Percentiles rank a stretch among this genome's conserved stretches.
Conservation (phyloP, 2,888 invertebrate species). For the Xestia sexstrigata region DNA sequence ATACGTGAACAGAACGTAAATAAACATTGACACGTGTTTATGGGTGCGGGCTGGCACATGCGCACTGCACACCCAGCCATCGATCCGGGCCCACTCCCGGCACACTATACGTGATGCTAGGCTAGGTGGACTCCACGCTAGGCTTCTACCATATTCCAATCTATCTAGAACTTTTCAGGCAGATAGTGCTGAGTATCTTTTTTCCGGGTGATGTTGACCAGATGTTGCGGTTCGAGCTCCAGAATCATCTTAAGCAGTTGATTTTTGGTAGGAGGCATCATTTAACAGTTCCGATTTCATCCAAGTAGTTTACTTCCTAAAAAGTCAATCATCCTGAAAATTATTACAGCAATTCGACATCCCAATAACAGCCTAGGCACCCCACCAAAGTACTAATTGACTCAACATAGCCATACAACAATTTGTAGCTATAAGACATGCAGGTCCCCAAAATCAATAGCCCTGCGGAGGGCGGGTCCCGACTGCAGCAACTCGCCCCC, state of each 20-base stretch:
- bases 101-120: constrained; percentile 76
- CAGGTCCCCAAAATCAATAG: constrained; percentile 68
- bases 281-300: neutral
- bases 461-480: constrained; percentile 47
- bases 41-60: constrained; percentile 82
- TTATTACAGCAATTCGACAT: neutral
- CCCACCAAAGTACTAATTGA: constrained; percentile 20
- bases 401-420: constrained; percentile 25
- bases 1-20: constrained; percentile 87
- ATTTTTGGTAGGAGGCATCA: neutral
- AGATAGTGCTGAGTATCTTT: neutral
- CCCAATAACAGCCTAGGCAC: neutral
- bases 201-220: neutral
- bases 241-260: neutral
- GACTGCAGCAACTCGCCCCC: constrained; percentile 39
- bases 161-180: constrained; percentile 12
- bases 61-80: constrained; percentile 72
- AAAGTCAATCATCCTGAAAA: neutral
- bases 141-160: constrained; percentile 19
- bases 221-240: neutral
- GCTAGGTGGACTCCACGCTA: constrained; percentile 33
- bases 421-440: constrained; percentile 51
- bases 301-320: neutral
- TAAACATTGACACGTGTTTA: constrained; percentile 89
- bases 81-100: constrained; percentile 75